Evolutionary conservation across 35 echinoderm and acorn worm genomes (phyloP).

Genomic region (Diadema setosum): DNA sequence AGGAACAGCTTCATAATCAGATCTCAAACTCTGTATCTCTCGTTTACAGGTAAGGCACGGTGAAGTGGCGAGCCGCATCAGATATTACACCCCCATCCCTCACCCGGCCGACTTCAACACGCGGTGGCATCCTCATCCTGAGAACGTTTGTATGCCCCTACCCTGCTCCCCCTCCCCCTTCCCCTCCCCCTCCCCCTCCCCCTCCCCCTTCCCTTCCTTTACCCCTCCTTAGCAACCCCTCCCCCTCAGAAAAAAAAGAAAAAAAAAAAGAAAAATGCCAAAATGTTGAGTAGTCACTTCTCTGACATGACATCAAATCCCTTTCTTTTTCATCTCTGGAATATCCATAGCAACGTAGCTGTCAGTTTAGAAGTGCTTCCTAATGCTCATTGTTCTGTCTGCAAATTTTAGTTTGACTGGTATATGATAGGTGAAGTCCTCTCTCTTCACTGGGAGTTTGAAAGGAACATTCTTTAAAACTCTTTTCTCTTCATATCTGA

Average conservation of each 20-base stretch:
- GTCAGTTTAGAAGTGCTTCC: too few relatives aligned
- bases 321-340: not conserved
- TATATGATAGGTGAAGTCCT: too few relatives aligned
- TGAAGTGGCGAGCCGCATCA: not conserved
- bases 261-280: too few relatives aligned
- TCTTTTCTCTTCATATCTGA: too few relatives aligned
- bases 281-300: too few relatives aligned
- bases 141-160: not conserved
- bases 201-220: not conserved
- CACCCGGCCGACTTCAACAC: not conserved
- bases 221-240: not conserved
- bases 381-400: too few relatives aligned
- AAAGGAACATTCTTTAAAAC: too few relatives aligned
- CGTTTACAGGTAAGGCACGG: not conserved
- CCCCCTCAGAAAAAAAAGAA: too few relatives aligned
- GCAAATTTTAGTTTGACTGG: too few relatives aligned
- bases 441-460: too few relatives aligned
- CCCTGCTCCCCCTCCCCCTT: not conserved
- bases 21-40: not conserved
- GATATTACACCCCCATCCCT: not conserved
- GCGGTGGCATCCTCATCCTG: not conserved
- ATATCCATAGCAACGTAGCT: too few relatives aligned
- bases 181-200: not conserved
- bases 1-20: constrained; percentile 19
- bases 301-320: too few relatives aligned